Conservation (phyloP, 2,888 invertebrate genomes). For the Eumerus sabulonum region DNA sequence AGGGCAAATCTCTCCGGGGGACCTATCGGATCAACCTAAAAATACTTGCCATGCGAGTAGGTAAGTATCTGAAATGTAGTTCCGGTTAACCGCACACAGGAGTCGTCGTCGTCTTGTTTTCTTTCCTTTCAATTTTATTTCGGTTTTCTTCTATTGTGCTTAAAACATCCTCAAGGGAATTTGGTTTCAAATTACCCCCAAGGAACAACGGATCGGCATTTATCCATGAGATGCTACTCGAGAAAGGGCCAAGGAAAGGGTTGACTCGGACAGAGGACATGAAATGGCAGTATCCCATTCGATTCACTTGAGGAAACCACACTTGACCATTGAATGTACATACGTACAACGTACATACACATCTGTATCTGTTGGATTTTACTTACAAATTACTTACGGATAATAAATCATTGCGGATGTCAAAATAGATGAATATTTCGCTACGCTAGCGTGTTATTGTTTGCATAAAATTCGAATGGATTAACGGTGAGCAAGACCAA, state of each 20-base stretch:
- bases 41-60: slow-evolving; percentile 6
- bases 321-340: slow-evolving; percentile 58
- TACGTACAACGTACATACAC: slow-evolving; percentile 25
- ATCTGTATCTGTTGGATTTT: slow-evolving; percentile 57
- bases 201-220: slow-evolving; percentile 37
- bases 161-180: slow-evolving; percentile 56
- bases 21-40: slow-evolving; percentile 33
- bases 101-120: slow-evolving; percentile 37
- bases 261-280: too few relatives aligned
- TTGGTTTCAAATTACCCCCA: slow-evolving; percentile 61
- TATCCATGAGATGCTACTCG: slow-evolving; percentile 32
- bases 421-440: slow-evolving; percentile 74
- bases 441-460: slow-evolving; percentile 54
- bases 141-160: too few relatives aligned
- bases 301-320: slow-evolving; percentile 60
- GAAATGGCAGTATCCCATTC: slow-evolving; percentile 43
- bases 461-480: slow-evolving; percentile 63
- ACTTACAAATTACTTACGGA: slow-evolving; percentile 75
- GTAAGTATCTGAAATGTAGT: slow-evolving; percentile 48
- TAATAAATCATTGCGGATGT: slow-evolving; percentile 78
- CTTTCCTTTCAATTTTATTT: slow-evolving; percentile 36
- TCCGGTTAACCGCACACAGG: slow-evolving; percentile 67
- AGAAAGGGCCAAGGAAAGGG: slow-evolving; percentile 25
- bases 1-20: slow-evolving; percentile 51
- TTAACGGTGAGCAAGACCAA: slow-evolving; percentile 11